phyloP scores from a whole-genome alignment of 2,888 invertebrate genomes.

The Eristalis pertinax region DNA sequence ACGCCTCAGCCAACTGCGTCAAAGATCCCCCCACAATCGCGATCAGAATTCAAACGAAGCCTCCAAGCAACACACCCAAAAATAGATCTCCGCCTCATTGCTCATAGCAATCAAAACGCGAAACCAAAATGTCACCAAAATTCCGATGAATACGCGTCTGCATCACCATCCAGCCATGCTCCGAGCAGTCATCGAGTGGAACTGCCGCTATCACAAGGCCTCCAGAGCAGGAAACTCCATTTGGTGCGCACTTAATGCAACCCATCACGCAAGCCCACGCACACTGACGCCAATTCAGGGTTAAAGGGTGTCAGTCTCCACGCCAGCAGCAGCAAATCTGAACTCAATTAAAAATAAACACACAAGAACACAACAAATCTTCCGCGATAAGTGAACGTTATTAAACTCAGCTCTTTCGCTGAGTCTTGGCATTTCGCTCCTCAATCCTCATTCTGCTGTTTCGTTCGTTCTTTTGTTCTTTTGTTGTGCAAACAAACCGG shows the following conservation, averaged over 20 bases:
- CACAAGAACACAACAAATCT: not conserved
- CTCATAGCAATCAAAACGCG: not conserved
- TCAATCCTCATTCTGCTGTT: no score
- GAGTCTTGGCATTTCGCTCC: not conserved
- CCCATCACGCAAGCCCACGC: not conserved
- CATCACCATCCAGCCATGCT: not conserved
- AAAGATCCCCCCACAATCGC: not conserved
- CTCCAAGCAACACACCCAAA: not conserved
- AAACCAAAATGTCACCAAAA: not conserved
- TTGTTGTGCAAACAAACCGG: slow-evolving; percentile 36
- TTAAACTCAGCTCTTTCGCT: slow-evolving; percentile 12
- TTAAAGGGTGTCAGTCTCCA: not conserved
- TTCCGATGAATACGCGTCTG: not conserved
- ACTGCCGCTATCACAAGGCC: not conserved
- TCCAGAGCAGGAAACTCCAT: slow-evolving; percentile 8
- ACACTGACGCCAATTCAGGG: slow-evolving; percentile 14
- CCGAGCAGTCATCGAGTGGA: not conserved
- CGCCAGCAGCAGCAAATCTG: not conserved
- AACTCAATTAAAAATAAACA: slow-evolving; percentile 15
- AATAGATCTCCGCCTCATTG: not conserved
- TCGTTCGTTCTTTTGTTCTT: not conserved
- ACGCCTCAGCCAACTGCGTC: not conserved
- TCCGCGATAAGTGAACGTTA: slow-evolving; percentile 24
- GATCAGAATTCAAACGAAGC: not conserved
- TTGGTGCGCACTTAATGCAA: no score